Percentiles rank a stretch among this genome's conserved stretches.
Conservation (phyloP, 2,888 invertebrate genomes). For the Ptilodon capucinus region DNA sequence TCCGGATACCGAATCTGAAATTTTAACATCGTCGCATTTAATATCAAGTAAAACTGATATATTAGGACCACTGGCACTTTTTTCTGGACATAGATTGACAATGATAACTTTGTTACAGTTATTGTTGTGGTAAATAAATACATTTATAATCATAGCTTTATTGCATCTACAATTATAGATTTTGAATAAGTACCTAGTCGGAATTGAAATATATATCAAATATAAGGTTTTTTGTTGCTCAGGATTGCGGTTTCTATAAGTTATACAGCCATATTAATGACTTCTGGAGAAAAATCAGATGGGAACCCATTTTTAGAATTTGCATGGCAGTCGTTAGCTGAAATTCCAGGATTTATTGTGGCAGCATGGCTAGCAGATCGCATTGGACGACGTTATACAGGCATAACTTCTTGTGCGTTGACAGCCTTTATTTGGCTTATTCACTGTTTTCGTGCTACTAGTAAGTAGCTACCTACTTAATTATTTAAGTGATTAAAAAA, state of each 20-base stretch:
- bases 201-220: not conserved
- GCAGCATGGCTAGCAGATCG: conserved; percentile 73
- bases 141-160: no score
- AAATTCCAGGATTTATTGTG: conserved; percentile 84
- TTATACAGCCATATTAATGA: conserved; percentile 78
- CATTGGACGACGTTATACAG: conserved; percentile 54
- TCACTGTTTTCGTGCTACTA: conserved; percentile 32
- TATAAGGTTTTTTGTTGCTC: conserved; percentile 3
- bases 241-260: conserved; percentile 78
- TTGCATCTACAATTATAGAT: no score
- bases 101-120: conserved; percentile 79
- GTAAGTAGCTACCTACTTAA: conserved; percentile 19
- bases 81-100: conserved; percentile 80
- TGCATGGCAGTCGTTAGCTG: conserved; percentile 83
- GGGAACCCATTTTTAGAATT: conserved; percentile 86
- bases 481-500: no score
- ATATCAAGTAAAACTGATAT: conserved; percentile 52
- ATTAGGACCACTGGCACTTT: conserved; percentile 79
- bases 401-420: conserved; percentile 37
- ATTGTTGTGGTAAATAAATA: conserved; percentile 79
- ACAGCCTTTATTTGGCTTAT: conserved; percentile 45
- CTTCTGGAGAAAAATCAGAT: conserved; percentile 74
- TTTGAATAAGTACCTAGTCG: no score
- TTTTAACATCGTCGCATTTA: conserved; percentile 31
- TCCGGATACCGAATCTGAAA: conserved; percentile 57